Conservation (phyloP, 2,888 invertebrate genomes). For the Napeogenes inachia region DNA sequence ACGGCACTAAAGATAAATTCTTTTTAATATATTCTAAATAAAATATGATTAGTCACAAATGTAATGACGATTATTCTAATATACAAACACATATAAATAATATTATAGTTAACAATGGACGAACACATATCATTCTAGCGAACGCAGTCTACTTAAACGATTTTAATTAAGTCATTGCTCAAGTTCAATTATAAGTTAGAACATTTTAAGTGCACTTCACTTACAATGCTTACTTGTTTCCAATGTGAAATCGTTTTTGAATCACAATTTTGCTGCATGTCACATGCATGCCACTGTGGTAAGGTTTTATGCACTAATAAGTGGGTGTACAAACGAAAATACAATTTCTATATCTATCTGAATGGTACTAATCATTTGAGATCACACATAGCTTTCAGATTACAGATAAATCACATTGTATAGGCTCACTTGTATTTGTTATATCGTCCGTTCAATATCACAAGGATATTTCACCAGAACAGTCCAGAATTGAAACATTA, state of each 20-base stretch:
- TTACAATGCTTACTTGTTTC: conserved; percentile 31
- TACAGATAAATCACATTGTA: conserved; percentile 62
- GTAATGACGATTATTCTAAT: conserved; percentile 40
- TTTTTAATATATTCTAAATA: conserved; percentile 10
- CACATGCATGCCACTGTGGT: neutral
- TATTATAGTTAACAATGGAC: conserved; percentile 70
- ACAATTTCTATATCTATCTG: conserved; percentile 2
- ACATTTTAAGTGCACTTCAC: conserved; percentile 67
- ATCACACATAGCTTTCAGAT: conserved; percentile 57
- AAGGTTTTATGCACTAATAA: neutral
- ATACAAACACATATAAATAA: conserved; percentile 68
- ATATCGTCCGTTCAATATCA: conserved; percentile 6
- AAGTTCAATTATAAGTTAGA: conserved; percentile 43
- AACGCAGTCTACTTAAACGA: conserved; percentile 73
- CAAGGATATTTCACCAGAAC: conserved; percentile 9
- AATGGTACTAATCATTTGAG: conserved; percentile 41
- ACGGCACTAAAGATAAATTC: conserved; percentile 13
- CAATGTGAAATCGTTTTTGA: conserved; percentile 12
- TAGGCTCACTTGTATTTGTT: conserved; percentile 49
- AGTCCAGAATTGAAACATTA: conserved; percentile 38
- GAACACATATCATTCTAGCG: conserved; percentile 75
- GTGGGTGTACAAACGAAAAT: neutral
- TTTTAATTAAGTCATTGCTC: conserved; percentile 66
- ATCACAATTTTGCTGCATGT: conserved; percentile 16
- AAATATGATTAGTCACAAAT: conserved; percentile 14